phyloP scores from a whole-genome alignment of 2,888 invertebrate genomes.

The Ephialtes manifestator region DNA sequence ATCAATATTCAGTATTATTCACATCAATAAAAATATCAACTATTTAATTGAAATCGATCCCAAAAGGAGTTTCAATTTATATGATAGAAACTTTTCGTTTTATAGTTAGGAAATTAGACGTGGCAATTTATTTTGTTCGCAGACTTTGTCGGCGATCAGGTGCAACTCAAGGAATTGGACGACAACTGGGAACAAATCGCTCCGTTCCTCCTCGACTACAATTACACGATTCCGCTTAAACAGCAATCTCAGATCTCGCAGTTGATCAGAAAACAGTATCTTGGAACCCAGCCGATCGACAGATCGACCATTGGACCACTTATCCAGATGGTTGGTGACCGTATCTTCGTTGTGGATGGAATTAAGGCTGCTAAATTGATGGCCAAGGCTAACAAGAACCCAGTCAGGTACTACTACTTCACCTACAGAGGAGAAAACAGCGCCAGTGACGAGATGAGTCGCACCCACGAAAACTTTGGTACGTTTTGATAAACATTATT shows the following conservation, averaged over 20 bases:
- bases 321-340: constrained; percentile 89
- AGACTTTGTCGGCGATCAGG: constrained; percentile 85
- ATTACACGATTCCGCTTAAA: constrained; percentile 87
- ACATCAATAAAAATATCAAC: too few relatives aligned
- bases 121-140: constrained; percentile 81
- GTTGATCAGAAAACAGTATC: constrained; percentile 88
- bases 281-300: constrained; percentile 87
- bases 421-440: constrained; percentile 88
- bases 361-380: constrained; percentile 89
- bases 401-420: constrained; percentile 90
- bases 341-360: constrained; percentile 89
- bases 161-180: constrained; percentile 87
- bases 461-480: constrained; percentile 88
- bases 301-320: constrained; percentile 76
- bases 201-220: constrained; percentile 89
- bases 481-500: constrained; percentile 50
- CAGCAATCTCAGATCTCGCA: constrained; percentile 86
- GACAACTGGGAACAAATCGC: constrained; percentile 88
- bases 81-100: too few relatives aligned
- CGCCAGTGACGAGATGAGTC: constrained; percentile 87
- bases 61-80: too few relatives aligned
- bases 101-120: not conserved
- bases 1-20: too few relatives aligned
- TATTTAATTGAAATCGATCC: too few relatives aligned
- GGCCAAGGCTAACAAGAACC: constrained; percentile 87